Base-by-base conservation (phyloP, 2,113 vertebrate species). In the Rattus rattus region DNA sequence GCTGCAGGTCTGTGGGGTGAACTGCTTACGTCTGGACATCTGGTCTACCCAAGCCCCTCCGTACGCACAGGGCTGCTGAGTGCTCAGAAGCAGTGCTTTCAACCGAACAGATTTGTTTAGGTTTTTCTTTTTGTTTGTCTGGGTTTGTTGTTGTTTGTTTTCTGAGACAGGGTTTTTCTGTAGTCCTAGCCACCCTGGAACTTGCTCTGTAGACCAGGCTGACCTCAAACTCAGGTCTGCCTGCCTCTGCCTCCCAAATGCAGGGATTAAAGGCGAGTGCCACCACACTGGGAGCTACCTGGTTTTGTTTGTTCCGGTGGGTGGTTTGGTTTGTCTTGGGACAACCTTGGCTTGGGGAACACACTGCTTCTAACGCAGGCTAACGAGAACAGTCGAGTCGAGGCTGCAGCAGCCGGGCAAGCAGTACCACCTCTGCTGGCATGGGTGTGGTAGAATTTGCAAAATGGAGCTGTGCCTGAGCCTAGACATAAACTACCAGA, bases 1-100 rank as follows among this genome's bases (percentile, higher is more conserved):
- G 0, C n/a, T 17, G 4, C 36, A 43, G 11, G 36, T 59, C 10
- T 8, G 47, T 24, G 16, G 22, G 8, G 22, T 0, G 12, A 47
- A 0, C 59, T 16, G 5, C 24, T 49, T 22, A 30, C 16, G 56
- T 22, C 19, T 43, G 52, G 28, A 43, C 20, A 1, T 39, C 28
- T 73, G 19, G 33, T n/a, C 8, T 39, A 4, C 19, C 9, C 20
- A 3, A 83, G 76, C 20, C n/a, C 67, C 10, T 0, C 13, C 7
- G 26, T 5, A 28, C 13, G 5, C 7, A 4, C 22, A 39, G 88
- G 19, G 30, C 72, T 67, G 36, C 12, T 69, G 54, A 36, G 20
- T 33, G 10, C 73, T 28, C 56, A 63, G 39, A 63, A 43, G 56
- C 56, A 30, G 90, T 22, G 13, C 36, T 81, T 33, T 54, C 76